phyloP scores from a whole-genome alignment of 2,797 vertebrate species.

The Ctenopoma multispine region DNA sequence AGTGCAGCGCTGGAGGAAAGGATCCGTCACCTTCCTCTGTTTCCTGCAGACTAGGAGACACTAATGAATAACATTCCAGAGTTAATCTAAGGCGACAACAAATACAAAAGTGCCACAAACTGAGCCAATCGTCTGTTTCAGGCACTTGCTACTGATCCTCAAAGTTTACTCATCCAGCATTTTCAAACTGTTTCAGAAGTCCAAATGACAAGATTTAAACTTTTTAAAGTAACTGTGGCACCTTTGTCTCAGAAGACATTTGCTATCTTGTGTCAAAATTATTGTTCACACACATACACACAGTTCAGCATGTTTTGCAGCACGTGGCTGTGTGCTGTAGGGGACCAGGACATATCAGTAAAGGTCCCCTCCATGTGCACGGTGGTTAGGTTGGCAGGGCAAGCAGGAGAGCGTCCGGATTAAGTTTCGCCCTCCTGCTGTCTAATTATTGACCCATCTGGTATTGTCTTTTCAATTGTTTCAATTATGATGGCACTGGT shows the following conservation, averaged over 20 bases:
- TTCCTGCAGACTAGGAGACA: slow-evolving; percentile 73
- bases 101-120: slow-evolving; percentile 12
- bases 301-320: slow-evolving; percentile 35
- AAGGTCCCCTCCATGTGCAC: slow-evolving; percentile 71
- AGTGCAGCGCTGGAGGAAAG: slow-evolving; percentile 63
- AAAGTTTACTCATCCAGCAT: slow-evolving; percentile 40
- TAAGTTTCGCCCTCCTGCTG: slow-evolving; percentile 81
- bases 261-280: slow-evolving; percentile 31
- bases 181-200: slow-evolving; percentile 26
- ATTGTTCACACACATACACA: slow-evolving; percentile 13
- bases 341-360: slow-evolving; percentile 58
- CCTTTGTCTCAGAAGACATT: slow-evolving; percentile 11
- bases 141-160: slow-evolving; percentile 30
- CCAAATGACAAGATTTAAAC: slow-evolving; percentile 12
- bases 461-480: slow-evolving; percentile 89
- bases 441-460: slow-evolving; percentile 88
- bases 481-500: slow-evolving; percentile 89
- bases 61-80: slow-evolving; percentile 79
- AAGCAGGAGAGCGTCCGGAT: slow-evolving; percentile 78
- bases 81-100: slow-evolving; percentile 84
- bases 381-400: slow-evolving; percentile 66
- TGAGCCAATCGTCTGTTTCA: slow-evolving; percentile 8
- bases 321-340: slow-evolving; percentile 50
- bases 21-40: slow-evolving; percentile 85
- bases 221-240: slow-evolving; percentile 10